Evolutionary conservation across 1,140 invertebrate genomes (phyloP), one percentile per base, ranked within the genome.

Genomic region (Ephestia elutella): DNA sequence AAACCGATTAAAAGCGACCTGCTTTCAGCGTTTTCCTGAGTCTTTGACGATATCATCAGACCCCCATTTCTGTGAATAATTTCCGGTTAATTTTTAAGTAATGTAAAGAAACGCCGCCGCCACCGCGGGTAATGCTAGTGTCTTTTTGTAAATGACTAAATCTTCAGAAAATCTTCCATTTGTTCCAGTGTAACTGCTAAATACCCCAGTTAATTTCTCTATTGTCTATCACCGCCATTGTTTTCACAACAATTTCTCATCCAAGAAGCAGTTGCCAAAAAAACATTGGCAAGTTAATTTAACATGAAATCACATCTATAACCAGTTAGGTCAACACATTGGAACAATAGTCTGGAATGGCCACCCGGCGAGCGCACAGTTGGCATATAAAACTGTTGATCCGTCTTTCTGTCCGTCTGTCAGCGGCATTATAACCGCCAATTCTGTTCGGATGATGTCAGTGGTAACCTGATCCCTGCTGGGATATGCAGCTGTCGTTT

Each of bases 221-320:
- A 44, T 44, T 8, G 38, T 44, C 38, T 44, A 0, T 44, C 38
- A 7, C n/a, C 38, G 10, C 38, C 10, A 15, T 44, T 44, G 38
- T 44, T 44, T 17, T 44, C 13, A 44, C 38, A 15, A 44, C 10
- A 44, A 44, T 44, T 44, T 44, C 38, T 15, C 38, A 44, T 44
- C n/a, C 38, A 44, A 44, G 13, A 44, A 15, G 2, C n/a, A 15
- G 38, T 44, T 44, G 38, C 38, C 38, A 44, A 44, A 17, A n/a
- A 44, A 44, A 44, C 38, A 44, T 44, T 44, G 38, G 38, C 38
- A 44, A 44, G 38, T 44, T 44, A 44, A 44, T 44, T 44, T 44
- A 44, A 44, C 38, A 44, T 44, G 38, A 44, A 15, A 44, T 44
- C 38, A 44, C 38, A 44, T 44, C 38, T 44, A 44, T 44, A 44